Percentiles rank a stretch among this genome's conserved stretches.
phyloP scores from a whole-genome alignment of 2,797 vertebrate species.

The Rhodeus uyekii region DNA sequence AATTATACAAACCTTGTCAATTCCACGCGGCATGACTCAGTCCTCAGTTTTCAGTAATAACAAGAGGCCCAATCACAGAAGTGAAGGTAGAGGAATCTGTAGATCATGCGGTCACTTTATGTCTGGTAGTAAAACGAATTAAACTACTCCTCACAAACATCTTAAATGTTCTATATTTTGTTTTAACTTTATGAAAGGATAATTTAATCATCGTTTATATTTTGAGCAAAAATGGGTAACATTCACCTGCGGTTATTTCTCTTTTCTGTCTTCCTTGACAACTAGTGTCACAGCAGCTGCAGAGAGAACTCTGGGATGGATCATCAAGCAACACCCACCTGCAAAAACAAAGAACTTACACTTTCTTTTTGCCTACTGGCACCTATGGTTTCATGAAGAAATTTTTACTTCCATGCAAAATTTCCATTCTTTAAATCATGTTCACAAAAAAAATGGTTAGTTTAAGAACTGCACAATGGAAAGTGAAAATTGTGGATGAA shows the following conservation, averaged over 20 bases:
- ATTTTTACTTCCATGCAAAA: not conserved
- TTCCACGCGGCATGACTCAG: not conserved
- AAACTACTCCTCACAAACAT: not conserved
- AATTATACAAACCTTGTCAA: constrained; percentile 12
- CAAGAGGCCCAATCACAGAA: constrained; percentile 65
- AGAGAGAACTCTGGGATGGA: constrained; percentile 60
- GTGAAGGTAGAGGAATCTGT: not conserved
- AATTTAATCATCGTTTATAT: not conserved
- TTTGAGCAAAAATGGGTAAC: not conserved
- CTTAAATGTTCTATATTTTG: too few relatives aligned
- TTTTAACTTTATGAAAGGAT: not conserved
- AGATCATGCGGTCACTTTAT: not conserved
- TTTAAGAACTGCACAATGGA: not conserved
- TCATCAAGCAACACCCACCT: constrained; percentile 77
- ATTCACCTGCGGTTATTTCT: not conserved
- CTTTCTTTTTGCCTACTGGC: not conserved
- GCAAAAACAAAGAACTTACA: not conserved
- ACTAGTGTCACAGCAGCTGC: constrained; percentile 73
- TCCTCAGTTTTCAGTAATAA: constrained; percentile 58
- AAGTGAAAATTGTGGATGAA: too few relatives aligned
- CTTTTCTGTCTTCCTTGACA: constrained; percentile 67
- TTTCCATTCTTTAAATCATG: not conserved
- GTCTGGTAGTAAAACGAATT: not conserved
- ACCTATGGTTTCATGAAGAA: not conserved
- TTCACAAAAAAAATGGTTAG: not conserved